Percentiles rank a stretch among this genome's conserved stretches.
Evolutionary conservation across 2,113 vertebrate species (phyloP).

Genomic region (Oreotrochilus melanogaster): DNA sequence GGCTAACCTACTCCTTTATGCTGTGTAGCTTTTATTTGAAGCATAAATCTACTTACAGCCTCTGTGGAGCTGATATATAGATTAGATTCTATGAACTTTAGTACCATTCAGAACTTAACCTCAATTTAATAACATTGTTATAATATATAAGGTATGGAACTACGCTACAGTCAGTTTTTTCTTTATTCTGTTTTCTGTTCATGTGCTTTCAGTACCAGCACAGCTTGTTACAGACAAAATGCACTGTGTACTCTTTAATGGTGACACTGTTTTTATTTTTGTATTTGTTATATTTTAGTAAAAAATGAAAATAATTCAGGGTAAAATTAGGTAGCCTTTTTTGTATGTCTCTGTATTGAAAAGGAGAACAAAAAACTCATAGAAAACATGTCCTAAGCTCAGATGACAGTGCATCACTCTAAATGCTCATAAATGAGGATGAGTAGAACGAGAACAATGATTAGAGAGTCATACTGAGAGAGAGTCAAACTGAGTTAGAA

Average conservation of each 20-base stretch:
- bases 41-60: background rate
- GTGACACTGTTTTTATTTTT: slow-evolving; percentile 24
- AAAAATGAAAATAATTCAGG: slow-evolving; percentile 12
- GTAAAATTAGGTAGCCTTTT: background rate
- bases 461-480: background rate
- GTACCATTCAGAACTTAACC: background rate
- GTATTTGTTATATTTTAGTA: slow-evolving; percentile 11
- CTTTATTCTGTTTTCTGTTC: slow-evolving; percentile 8
- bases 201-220: background rate
- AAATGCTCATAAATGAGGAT: background rate
- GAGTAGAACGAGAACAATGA: background rate
- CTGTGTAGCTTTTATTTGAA: background rate
- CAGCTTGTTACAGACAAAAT: background rate
- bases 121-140: background rate
- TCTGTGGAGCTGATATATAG: background rate
- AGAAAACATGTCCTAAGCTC: background rate
- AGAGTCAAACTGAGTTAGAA: slow-evolving; percentile 16
- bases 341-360: background rate
- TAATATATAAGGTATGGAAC: background rate
- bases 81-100: background rate
- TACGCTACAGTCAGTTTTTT: slow-evolving; percentile 1
- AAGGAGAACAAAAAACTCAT: slow-evolving; percentile 18
- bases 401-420: background rate
- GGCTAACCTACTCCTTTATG: background rate
- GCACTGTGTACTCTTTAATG: background rate